phyloP scores from a whole-genome alignment of 2,888 invertebrate genomes.

The Phortica magna region DNA sequence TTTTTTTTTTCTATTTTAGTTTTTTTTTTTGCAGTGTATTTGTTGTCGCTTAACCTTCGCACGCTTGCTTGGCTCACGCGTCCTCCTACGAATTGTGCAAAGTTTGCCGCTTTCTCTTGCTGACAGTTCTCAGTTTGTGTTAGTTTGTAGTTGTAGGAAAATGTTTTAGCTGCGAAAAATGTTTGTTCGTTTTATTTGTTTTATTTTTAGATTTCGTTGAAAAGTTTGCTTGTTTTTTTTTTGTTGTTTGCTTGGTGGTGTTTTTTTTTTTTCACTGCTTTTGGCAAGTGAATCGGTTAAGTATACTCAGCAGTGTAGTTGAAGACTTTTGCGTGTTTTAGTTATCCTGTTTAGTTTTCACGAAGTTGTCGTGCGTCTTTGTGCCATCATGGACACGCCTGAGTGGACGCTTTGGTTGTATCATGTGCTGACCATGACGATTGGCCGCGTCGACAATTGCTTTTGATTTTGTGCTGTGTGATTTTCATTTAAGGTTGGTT shows the following conservation, averaged over 20 bases:
- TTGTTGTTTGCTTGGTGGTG: background rate
- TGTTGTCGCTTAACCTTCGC: constrained; percentile 18
- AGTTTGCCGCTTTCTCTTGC: constrained; percentile 6
- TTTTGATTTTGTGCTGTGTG: background rate
- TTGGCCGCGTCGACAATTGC: background rate
- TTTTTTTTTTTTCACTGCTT: background rate
- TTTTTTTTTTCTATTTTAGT: constrained; percentile 30
- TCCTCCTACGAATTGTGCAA: background rate
- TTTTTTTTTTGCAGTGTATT: constrained; percentile 31
- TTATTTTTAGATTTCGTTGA: background rate
- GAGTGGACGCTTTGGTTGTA: background rate
- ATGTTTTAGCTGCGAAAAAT: background rate
- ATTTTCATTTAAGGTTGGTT: constrained; percentile 11
- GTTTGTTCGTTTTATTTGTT: constrained; percentile 5
- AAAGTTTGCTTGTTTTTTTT: constrained; percentile 1
- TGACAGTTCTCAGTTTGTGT: background rate
- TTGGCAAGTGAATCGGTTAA: constrained; percentile 5
- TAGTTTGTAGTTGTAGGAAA: background rate
- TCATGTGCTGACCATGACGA: background rate
- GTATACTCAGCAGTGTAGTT: background rate
- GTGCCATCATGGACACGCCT: background rate
- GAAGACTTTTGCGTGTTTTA: background rate
- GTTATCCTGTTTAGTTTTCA: background rate
- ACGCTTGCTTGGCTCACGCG: background rate
- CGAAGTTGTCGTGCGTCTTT: background rate